Conservation (phyloP, 2,888 invertebrate species). For the Danaus chrysippus region DNA sequence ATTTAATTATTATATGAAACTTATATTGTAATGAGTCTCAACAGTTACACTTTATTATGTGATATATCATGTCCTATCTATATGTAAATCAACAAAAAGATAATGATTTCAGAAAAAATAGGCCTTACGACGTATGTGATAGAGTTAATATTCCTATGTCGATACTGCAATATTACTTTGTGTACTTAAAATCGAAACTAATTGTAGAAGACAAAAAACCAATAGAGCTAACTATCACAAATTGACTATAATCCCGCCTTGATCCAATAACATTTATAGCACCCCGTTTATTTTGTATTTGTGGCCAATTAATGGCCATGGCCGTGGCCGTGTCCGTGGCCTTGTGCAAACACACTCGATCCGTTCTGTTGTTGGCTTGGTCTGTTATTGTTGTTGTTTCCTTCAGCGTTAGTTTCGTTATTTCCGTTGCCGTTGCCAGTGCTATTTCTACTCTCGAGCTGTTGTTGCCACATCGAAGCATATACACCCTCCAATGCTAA, state of each 20-base stretch:
- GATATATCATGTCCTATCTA: too few species aligned
- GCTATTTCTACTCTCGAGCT: constrained; percentile 81
- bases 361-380: constrained; percentile 36
- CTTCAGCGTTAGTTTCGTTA: constrained; percentile 38
- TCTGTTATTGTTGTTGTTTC: constrained; percentile 36
- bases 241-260: constrained; percentile 8
- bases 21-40: too few species aligned
- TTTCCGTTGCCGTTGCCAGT: constrained; percentile 23
- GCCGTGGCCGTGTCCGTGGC: constrained; percentile 41
- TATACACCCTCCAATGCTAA: constrained; percentile 86
- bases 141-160: background rate
- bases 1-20: background rate
- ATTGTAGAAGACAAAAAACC: too few species aligned
- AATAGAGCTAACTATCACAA: constrained; percentile 1
- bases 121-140: background rate
- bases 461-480: constrained; percentile 96
- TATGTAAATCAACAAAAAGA: too few species aligned
- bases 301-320: constrained; percentile 20
- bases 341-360: constrained; percentile 39
- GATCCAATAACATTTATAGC: constrained; percentile 15
- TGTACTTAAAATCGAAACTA: too few species aligned
- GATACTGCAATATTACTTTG: background rate
- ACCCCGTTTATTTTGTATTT: constrained; percentile 12
- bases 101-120: background rate
- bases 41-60: too few species aligned